A percentile compares a stretch with the other conserved stretches of the same genome.
Evolutionary conservation across 2,113 vertebrate species (phyloP).

Genomic region (Pygoscelis adeliae): DNA sequence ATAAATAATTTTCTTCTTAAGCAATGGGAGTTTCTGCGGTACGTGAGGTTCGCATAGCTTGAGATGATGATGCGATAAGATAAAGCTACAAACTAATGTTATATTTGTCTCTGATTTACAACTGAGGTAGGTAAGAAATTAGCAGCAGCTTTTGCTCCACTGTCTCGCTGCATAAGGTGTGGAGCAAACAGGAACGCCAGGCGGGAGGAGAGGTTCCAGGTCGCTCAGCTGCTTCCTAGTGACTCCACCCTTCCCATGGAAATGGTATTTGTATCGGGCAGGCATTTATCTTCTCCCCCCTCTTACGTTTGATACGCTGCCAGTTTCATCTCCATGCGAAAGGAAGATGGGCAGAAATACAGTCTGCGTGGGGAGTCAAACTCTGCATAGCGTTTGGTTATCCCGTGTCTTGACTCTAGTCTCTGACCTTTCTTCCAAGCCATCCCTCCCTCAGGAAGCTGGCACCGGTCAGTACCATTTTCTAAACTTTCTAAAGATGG

Average conservation of each 20-base stretch:
- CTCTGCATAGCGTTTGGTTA: background rate
- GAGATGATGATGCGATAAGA: background rate
- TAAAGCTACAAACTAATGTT: background rate
- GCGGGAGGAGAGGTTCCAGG: background rate
- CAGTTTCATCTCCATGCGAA: background rate
- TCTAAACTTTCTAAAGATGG: background rate
- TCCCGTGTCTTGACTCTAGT: accelerated
- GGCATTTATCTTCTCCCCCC: background rate
- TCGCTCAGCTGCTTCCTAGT: constrained; percentile 20
- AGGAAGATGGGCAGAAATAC: background rate
- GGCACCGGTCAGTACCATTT: background rate
- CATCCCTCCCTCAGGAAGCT: background rate
- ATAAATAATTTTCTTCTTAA: background rate
- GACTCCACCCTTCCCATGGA: constrained; percentile 33
- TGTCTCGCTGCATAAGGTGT: background rate
- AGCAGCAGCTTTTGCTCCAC: background rate
- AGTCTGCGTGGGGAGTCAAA: background rate
- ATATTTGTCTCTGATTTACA: background rate
- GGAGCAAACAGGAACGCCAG: background rate
- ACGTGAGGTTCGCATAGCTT: background rate
- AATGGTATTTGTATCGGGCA: background rate
- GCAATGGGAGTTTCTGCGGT: background rate
- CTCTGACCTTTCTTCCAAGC: background rate
- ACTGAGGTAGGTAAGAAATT: background rate
- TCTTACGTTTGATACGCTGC: background rate